Percentiles rank a stretch among this genome's conserved stretches.
These are phyloP conservation scores for Eulemur coronatus DNA, from an alignment of 2,797 vertebrate genomes.

Conservation along the genomic window DNA sequence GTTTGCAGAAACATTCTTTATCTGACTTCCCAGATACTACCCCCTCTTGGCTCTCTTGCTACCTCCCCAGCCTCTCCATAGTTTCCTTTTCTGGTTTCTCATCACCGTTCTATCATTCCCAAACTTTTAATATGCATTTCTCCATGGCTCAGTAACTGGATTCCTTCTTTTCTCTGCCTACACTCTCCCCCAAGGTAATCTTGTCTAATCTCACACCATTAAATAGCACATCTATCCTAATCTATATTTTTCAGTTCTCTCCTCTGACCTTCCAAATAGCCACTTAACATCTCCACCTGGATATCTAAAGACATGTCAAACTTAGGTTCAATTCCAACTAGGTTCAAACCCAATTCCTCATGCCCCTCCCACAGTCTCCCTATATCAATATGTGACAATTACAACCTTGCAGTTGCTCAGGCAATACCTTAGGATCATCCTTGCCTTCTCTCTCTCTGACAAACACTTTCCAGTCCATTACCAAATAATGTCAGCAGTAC, in stretches of 20 bases:
- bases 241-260: background rate
- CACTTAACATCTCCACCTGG: background rate
- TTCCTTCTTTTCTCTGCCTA: background rate
- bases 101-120: background rate
- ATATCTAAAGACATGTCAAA: background rate
- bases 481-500: background rate
- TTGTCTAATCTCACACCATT: background rate
- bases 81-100: background rate
- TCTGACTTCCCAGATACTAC: background rate
- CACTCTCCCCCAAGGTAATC: background rate
- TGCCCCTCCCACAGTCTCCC: rapidly evolving
- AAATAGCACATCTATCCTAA: background rate
- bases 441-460: background rate
- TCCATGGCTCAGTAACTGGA: background rate
- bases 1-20: background rate
- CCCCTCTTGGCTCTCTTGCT: background rate
- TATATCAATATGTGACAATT: background rate
- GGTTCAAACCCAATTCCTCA: background rate
- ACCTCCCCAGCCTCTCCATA: background rate
- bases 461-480: background rate
- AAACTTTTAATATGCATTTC: background rate
- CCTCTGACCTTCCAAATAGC: background rate
- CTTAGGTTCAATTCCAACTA: background rate
- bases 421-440: background rate
- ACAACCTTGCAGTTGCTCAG: background rate